Percentiles rank a stretch among this genome's conserved stretches.
These are phyloP conservation scores for Rana temporaria DNA, from an alignment of 2,113 vertebrate genomes.

Conservation along the genomic window DNA sequence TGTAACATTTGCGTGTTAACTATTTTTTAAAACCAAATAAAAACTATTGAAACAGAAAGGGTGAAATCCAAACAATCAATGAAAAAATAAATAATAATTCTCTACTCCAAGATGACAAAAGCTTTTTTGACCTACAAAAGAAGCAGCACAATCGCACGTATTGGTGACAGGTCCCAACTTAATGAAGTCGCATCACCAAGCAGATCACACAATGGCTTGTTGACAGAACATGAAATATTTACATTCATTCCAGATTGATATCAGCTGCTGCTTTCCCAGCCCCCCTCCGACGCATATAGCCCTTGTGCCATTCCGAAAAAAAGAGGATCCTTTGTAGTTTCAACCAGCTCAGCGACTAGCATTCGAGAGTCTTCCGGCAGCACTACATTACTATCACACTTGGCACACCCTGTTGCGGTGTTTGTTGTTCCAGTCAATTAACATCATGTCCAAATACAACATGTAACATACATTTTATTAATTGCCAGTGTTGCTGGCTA, in stretches of 20 bases:
- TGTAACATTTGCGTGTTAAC: too few species aligned
- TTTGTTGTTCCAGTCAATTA: conserved; percentile 20
- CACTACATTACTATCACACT: not conserved
- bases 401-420: conserved; percentile 22
- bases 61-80: too few species aligned
- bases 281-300: not conserved
- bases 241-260: not conserved
- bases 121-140: not conserved
- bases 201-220: not conserved
- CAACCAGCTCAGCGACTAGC: too few species aligned
- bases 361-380: not conserved
- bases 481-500: conserved; percentile 36
- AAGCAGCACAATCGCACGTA: not conserved
- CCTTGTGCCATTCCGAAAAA: too few species aligned
- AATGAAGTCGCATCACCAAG: not conserved
- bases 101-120: not conserved
- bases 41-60: too few species aligned
- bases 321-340: too few species aligned
- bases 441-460: conserved; percentile 21
- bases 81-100: too few species aligned
- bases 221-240: conserved; percentile 7
- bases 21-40: too few species aligned
- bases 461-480: conserved; percentile 22
- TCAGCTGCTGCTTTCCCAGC: not conserved
- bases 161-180: not conserved